These are phyloP conservation scores for Buceros bicornis DNA, from an alignment of 2,797 vertebrate genomes.

Conservation along the genomic window DNA sequence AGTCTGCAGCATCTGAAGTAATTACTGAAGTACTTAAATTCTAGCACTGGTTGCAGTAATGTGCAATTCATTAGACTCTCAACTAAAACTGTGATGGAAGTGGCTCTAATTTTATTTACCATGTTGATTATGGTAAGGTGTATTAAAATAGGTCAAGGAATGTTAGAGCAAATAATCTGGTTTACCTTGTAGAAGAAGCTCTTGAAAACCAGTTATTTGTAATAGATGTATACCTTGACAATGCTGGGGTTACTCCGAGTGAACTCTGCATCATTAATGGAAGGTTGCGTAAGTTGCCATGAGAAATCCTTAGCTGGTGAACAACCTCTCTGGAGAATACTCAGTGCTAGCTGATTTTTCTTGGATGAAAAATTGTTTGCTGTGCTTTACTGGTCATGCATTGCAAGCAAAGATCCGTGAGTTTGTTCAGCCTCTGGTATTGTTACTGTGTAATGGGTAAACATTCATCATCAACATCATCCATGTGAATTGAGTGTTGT, in stretches of 20 bases:
- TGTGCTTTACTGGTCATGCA: neutral
- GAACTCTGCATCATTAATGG: rapidly evolving
- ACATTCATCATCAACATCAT: neutral
- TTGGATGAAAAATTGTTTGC: neutral
- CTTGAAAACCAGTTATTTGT: neutral
- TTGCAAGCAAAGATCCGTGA: neutral
- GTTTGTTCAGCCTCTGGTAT: neutral
- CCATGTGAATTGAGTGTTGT: neutral
- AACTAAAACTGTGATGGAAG: neutral
- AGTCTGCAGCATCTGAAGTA: neutral
- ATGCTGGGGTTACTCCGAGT: neutral
- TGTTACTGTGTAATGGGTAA: neutral
- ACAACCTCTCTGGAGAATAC: neutral
- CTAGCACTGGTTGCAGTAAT: neutral
- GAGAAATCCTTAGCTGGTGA: neutral
- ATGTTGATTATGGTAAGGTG: neutral
- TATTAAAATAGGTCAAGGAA: neutral
- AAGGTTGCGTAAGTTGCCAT: neutral
- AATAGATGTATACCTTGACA: rapidly evolving
- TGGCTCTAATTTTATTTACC: neutral
- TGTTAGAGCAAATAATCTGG: neutral
- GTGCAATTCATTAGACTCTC: neutral
- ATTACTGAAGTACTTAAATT: neutral
- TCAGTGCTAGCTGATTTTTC: neutral
- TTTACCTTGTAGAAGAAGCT: neutral